Percentiles rank a stretch among this genome's conserved stretches.
These are phyloP conservation scores for Callosobruchus maculatus DNA, from an alignment of 2,888 invertebrate species.

Conservation along the genomic window DNA sequence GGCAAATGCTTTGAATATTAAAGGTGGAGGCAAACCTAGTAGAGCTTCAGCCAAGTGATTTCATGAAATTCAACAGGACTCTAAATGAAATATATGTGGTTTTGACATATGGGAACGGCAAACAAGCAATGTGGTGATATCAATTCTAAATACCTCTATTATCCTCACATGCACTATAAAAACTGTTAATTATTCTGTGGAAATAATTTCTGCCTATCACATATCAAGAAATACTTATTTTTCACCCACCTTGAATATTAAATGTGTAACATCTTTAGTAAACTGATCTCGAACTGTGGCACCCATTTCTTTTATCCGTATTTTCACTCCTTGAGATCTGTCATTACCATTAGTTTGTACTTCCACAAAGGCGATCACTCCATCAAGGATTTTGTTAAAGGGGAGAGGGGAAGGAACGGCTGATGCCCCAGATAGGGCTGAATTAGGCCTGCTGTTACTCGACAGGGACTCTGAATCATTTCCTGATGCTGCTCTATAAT, in stretches of 20 bases:
- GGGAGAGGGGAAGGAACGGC: conserved; percentile 23
- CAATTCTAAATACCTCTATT: too few relatives aligned
- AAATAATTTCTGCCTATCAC: too few relatives aligned
- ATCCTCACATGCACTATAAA: too few relatives aligned
- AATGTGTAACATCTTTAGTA: conserved; percentile 57
- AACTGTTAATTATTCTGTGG: too few relatives aligned
- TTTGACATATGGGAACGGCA: too few relatives aligned
- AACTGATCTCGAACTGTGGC: conserved; percentile 51
- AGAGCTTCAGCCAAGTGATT: too few relatives aligned
- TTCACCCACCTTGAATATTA: conserved; percentile 58
- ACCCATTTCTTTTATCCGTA: conserved; percentile 41
- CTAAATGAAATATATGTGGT: too few relatives aligned
- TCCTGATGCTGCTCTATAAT: neutral
- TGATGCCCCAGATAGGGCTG: conserved; percentile 9
- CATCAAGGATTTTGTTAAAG: conserved; percentile 36
- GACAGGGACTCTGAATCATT: conserved; percentile 15
- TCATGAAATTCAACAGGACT: too few relatives aligned
- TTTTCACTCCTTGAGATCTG: conserved; percentile 41
- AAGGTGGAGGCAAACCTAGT: too few relatives aligned
- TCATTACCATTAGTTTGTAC: conserved; percentile 36
- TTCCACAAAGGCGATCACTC: conserved; percentile 44
- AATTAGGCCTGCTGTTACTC: conserved; percentile 5
- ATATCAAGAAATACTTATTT: too few relatives aligned
- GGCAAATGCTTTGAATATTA: too few relatives aligned
- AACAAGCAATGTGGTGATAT: too few relatives aligned